These are phyloP conservation scores for Erynnis tages DNA, from an alignment of 2,888 invertebrate species.

Conservation along the genomic window DNA sequence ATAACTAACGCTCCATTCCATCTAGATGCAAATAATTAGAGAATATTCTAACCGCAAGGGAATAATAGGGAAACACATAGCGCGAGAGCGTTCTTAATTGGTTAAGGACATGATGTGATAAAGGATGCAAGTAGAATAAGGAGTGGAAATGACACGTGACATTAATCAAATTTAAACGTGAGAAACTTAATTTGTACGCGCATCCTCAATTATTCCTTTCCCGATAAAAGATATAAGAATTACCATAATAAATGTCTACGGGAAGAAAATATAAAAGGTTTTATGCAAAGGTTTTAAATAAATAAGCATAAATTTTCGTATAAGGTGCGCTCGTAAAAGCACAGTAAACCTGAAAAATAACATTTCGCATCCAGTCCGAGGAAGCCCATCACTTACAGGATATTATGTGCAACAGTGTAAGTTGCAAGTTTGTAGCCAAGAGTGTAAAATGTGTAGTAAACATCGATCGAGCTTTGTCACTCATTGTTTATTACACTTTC, in stretches of 20 bases:
- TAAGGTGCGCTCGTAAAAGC: conserved; percentile 7
- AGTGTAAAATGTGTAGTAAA: background rate
- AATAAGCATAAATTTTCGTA: conserved; percentile 1
- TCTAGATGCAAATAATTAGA: background rate
- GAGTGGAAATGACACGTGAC: background rate
- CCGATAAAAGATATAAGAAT: background rate
- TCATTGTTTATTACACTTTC: conserved; percentile 23
- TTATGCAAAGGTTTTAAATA: conserved; percentile 1
- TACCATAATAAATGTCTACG: background rate
- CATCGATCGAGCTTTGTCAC: background rate
- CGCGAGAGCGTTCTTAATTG: conserved; percentile 1
- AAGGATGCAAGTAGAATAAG: background rate
- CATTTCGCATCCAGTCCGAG: conserved; percentile 14
- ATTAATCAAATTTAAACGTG: background rate
- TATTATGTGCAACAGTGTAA: conserved; percentile 16
- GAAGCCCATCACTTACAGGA: conserved; percentile 19
- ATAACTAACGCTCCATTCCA: no score
- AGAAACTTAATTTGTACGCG: background rate
- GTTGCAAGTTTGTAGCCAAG: conserved; percentile 5
- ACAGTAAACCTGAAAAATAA: conserved; percentile 12
- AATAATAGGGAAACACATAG: background rate
- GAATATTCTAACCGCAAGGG: no score
- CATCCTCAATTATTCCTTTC: background rate
- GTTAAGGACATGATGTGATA: conserved; percentile 2
- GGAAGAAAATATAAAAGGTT: background rate